A percentile compares a stretch with the other conserved stretches of the same genome.
phyloP scores from a whole-genome alignment of 2,888 invertebrate species.

The Drosophila maculinotata region DNA sequence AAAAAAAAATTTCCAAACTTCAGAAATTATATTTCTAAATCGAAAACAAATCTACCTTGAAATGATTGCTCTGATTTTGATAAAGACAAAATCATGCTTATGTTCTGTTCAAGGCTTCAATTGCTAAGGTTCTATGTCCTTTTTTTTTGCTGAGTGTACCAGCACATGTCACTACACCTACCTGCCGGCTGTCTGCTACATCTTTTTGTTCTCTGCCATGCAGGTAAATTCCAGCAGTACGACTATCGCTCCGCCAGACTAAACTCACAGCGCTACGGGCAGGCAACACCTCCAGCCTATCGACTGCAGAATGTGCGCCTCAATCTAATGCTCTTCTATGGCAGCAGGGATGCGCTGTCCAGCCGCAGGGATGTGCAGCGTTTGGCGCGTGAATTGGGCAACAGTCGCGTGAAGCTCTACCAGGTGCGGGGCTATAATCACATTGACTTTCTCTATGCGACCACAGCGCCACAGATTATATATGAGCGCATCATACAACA shows the following conservation, averaged over 20 bases:
- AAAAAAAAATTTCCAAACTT: too few relatives aligned
- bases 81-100: too few relatives aligned
- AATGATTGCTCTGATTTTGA: too few relatives aligned
- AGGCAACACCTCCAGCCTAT: constrained; percentile 78
- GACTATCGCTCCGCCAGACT: constrained; percentile 76
- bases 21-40: too few relatives aligned
- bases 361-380: constrained; percentile 72
- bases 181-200: background rate
- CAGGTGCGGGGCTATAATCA: constrained; percentile 82
- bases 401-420: constrained; percentile 70
- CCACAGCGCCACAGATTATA: constrained; percentile 71
- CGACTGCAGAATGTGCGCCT: constrained; percentile 79
- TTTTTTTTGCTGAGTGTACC: too few relatives aligned
- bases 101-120: too few relatives aligned
- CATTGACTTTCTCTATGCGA: constrained; percentile 81
- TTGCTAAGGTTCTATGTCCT: too few relatives aligned
- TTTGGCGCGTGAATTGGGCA: constrained; percentile 65
- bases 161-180: constrained; percentile 4
- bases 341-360: constrained; percentile 73
- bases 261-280: constrained; percentile 75
- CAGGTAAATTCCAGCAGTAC: constrained; percentile 82
- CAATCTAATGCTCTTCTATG: constrained; percentile 80
- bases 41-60: too few relatives aligned
- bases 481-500: constrained; percentile 76
- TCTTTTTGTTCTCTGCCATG: background rate